Percentiles rank a stretch among this genome's conserved stretches.
phyloP scores from a whole-genome alignment of 2,113 vertebrate genomes.

The Pollachius pollachius region DNA sequence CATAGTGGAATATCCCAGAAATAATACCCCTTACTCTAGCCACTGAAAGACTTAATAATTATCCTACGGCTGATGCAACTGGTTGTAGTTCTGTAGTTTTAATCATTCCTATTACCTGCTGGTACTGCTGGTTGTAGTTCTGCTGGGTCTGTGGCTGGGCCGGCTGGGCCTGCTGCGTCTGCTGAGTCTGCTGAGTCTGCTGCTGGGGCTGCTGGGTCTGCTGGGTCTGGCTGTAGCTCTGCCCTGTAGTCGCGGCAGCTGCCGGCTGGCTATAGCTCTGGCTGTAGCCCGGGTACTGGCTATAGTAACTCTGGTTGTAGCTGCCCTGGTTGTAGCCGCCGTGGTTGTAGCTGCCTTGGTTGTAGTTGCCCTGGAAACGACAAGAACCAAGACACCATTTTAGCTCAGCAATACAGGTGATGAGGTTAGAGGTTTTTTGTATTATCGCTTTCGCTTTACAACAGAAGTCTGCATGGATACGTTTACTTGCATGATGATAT shows the following conservation, averaged over 20 bases:
- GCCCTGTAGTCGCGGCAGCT: constrained; percentile 52
- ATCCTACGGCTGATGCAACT: no score
- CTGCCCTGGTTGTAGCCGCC: constrained; percentile 76
- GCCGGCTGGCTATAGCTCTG: constrained; percentile 83
- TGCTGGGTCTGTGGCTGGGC: constrained; percentile 68
- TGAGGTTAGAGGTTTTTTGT: background rate
- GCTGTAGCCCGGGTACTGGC: constrained; percentile 79
- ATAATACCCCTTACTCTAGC: no score
- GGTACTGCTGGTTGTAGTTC: constrained; percentile 87
- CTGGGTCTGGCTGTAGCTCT: constrained; percentile 81
- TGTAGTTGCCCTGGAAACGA: background rate
- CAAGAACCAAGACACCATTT: background rate
- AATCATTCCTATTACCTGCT: constrained; percentile 70
- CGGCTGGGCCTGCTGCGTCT: constrained; percentile 60
- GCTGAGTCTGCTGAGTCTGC: constrained; percentile 47
- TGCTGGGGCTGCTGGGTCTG: constrained; percentile 51
- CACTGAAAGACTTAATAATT: no score
- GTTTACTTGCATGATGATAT: background rate
- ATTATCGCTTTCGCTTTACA: background rate
- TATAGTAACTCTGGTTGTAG: constrained; percentile 83
- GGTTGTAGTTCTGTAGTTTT: no score
- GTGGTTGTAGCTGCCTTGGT: constrained; percentile 63
- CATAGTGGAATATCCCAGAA: no score
- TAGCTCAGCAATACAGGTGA: background rate
- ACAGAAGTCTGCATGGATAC: background rate